phyloP scores from a whole-genome alignment of 2,888 invertebrate genomes.

The Encarsia formosa region DNA sequence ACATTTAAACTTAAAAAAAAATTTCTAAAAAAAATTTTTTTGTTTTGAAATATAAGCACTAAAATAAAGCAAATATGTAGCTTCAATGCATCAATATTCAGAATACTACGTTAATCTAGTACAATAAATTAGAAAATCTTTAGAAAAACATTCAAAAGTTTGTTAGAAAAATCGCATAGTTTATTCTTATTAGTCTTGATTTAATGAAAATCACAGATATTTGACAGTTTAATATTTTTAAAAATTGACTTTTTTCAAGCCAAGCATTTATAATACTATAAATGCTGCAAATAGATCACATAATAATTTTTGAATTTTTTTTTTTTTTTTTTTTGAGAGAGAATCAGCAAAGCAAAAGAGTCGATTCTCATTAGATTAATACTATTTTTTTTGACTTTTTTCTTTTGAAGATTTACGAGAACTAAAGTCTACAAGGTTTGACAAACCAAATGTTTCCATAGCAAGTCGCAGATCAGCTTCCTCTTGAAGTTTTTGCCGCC shows the following conservation, averaged over 20 bases:
- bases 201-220: constrained; percentile 24
- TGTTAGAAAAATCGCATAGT: neutral
- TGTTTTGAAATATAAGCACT: too few relatives aligned
- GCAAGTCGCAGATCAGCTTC: constrained; percentile 84
- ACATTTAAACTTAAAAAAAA: too few relatives aligned
- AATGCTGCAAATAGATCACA: constrained; percentile 11
- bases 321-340: too few relatives aligned
- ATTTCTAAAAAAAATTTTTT: too few relatives aligned
- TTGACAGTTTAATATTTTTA: constrained; percentile 1
- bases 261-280: constrained; percentile 4
- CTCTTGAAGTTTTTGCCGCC: constrained; percentile 76
- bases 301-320: constrained; percentile 9
- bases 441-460: constrained; percentile 79
- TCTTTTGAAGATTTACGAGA: constrained; percentile 46
- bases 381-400: constrained; percentile 46
- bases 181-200: constrained; percentile 10
- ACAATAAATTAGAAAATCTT: constrained; percentile 8
- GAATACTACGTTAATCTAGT: too few relatives aligned
- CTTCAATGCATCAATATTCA: too few relatives aligned
- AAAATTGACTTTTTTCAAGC: constrained; percentile 20
- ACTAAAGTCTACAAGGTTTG: constrained; percentile 51
- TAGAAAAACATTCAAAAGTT: constrained; percentile 8
- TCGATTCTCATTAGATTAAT: constrained; percentile 8
- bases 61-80: too few relatives aligned
- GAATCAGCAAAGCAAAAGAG: constrained; percentile 1